phyloP scores from a whole-genome alignment of 2,888 invertebrate genomes.

The Augochlorella aurata region DNA sequence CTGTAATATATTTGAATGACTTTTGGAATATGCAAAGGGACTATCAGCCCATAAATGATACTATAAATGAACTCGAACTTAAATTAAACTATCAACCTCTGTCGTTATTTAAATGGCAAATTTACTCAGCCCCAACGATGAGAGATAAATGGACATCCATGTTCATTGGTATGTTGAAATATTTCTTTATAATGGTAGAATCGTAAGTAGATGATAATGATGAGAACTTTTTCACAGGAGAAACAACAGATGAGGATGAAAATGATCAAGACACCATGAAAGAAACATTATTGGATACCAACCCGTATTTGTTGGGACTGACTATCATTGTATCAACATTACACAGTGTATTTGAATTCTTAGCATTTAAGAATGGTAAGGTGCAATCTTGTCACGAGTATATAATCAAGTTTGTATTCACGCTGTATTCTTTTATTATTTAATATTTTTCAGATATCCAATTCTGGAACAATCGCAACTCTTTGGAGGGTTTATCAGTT shows the following conservation, averaged over 20 bases:
- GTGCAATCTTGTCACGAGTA: not conserved
- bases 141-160: constrained; percentile 89
- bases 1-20: constrained; percentile 96
- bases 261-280: constrained; percentile 95
- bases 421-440: constrained; percentile 11
- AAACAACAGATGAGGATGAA: constrained; percentile 90
- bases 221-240: constrained; percentile 71
- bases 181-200: not conserved
- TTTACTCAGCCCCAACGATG: constrained; percentile 98
- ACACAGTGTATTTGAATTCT: constrained; percentile 98
- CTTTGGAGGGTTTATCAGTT: constrained; percentile 98
- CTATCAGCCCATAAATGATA: constrained; percentile 94
- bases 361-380: constrained; percentile 98
- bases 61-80: constrained; percentile 88
- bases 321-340: constrained; percentile 96
- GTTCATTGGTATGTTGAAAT: constrained; percentile 72
- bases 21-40: constrained; percentile 99
- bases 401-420: not conserved
- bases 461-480: constrained; percentile 99
- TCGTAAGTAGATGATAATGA: not conserved
- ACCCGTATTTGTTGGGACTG: constrained; percentile 95
- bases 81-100: constrained; percentile 93
- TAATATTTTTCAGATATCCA: constrained; percentile 90
- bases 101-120: constrained; percentile 98
- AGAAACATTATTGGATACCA: constrained; percentile 97